Evolutionary conservation across 1,140 invertebrate species (phyloP).

Genomic region (Dendroctonus valens): DNA sequence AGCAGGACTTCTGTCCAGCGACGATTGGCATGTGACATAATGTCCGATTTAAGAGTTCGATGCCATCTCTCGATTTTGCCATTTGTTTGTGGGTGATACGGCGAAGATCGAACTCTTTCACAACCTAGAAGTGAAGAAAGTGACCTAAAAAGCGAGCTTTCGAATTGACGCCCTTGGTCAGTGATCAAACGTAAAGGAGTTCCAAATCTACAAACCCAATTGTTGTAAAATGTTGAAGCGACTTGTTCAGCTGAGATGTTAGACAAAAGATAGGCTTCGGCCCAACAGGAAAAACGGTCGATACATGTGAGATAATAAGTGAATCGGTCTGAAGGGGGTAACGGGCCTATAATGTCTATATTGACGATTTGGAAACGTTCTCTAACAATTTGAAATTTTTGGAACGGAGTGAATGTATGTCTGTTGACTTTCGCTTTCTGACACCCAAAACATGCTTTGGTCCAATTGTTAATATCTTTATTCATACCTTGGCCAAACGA

Average conservation of each 20-base stretch:
- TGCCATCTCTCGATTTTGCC: conserved; percentile 46
- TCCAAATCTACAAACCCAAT: conserved; percentile 46
- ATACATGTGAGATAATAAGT: conserved; percentile 7
- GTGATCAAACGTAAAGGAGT: conserved; percentile 35
- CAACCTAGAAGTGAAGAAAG: conserved; percentile 14
- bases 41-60: conserved; percentile 41
- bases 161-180: conserved; percentile 41
- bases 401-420: background rate
- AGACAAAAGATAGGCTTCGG: conserved; percentile 1
- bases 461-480: background rate
- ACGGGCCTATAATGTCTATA: conserved; percentile 11
- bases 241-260: conserved; percentile 24
- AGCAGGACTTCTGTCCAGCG: conserved; percentile 32
- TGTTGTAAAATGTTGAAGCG: conserved; percentile 29
- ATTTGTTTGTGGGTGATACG: conserved; percentile 44
- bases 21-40: conserved; percentile 9
- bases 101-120: conserved; percentile 24
- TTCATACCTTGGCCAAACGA: background rate
- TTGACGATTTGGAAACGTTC: background rate
- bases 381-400: background rate
- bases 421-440: background rate
- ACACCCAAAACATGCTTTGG: background rate
- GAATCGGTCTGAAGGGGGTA: conserved; percentile 1
- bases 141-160: conserved; percentile 29
- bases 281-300: conserved; percentile 5